phyloP scores from a whole-genome alignment of 2,113 vertebrate species.

The Oreamnos americanus region DNA sequence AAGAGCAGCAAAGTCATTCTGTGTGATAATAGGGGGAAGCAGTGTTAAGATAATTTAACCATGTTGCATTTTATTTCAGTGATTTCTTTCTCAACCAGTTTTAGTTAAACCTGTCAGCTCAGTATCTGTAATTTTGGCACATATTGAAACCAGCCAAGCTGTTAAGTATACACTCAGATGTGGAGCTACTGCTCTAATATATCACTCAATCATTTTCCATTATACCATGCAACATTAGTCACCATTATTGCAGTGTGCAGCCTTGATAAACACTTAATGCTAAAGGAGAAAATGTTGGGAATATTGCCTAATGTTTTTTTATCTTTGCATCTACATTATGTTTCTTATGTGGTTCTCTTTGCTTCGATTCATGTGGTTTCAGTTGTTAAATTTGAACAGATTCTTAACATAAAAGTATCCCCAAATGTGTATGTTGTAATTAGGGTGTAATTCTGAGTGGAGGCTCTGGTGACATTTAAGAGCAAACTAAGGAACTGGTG shows the following conservation, averaged over 20 bases:
- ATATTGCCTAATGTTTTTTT: not conserved
- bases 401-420: slow-evolving; percentile 36
- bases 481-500: not conserved
- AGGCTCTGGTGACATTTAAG: slow-evolving; percentile 51
- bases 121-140: slow-evolving; percentile 47
- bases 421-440: slow-evolving; percentile 41
- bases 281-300: slow-evolving; percentile 51
- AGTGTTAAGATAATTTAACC: slow-evolving; percentile 20
- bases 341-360: slow-evolving; percentile 41
- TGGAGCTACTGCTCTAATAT: not conserved
- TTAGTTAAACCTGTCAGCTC: slow-evolving; percentile 42
- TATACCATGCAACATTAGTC: slow-evolving; percentile 41
- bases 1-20: slow-evolving; percentile 43
- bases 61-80: slow-evolving; percentile 9
- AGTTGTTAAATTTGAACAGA: slow-evolving; percentile 53
- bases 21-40: not conserved
- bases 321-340: not conserved
- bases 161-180: slow-evolving; percentile 42
- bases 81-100: slow-evolving; percentile 54
- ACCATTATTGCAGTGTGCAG: slow-evolving; percentile 37
- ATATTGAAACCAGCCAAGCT: slow-evolving; percentile 51
- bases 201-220: slow-evolving; percentile 60
- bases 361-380: not conserved
- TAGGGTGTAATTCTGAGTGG: slow-evolving; percentile 63
- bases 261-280: slow-evolving; percentile 56